Base-by-base conservation (phyloP, 2,888 invertebrate genomes). In the Drosophila gaucha region DNA sequence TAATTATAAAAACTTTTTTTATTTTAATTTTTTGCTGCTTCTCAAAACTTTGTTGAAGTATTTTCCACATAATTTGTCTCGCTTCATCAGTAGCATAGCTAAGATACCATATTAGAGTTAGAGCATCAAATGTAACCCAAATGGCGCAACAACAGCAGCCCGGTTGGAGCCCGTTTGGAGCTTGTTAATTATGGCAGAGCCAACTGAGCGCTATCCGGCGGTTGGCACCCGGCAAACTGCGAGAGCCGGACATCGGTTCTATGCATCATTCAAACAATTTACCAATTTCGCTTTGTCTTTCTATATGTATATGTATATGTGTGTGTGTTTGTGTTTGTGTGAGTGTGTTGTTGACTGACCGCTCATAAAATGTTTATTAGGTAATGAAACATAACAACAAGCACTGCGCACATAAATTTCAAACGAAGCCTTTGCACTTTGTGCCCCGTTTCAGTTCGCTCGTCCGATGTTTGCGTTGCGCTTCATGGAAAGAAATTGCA, bases 241-340 rank as follows among this genome's bases (percentile, higher is more conserved):
- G 44, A 51, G 30, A 46, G 50, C 35, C 65, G 69, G 47, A 57
- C 69, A 46, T 41, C 30, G 64, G 41, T 22, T 43, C 16, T 41
- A 50, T 86, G 85, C 86, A 80, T 82, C 82, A 86, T 86, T 84
- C 82, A 82, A 86, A 80, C 87, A 82, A 78, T 85, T 85, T 85
- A 76, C 76, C 84, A 85, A 85, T 82, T 86, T 84, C 68, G 64
- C 55, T 50, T 50, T 69, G 74, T 72, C 67, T 46, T n/a, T 46
- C 30, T n/a, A 14, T 22, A 6, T 68, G 30, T 57, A 24, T 51
- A 35, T 31, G 44, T 56, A 47, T 12, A 6, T 26, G 33, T 10
- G 46, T 18, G 12, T 43, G 18, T 54, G 24, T 38, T 14, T 46
- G 24, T 33, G 26, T 18, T 18, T 43, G 39, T 41, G 41, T 44